Base-by-base conservation (phyloP, 2,888 invertebrate species). In the Dasysyrphus albostriatus region DNA sequence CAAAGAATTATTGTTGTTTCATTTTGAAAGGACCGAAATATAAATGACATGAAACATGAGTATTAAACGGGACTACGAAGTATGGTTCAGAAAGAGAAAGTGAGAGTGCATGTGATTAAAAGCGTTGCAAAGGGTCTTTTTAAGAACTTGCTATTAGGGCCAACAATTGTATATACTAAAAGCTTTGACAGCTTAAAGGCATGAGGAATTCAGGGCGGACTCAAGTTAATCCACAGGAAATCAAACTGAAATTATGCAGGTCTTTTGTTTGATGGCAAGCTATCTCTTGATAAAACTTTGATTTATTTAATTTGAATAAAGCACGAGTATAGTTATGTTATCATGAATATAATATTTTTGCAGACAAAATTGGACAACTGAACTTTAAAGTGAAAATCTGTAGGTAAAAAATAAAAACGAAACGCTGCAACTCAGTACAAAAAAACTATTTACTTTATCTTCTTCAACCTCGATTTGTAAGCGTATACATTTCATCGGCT, bases 91-190 rank as follows among this genome's bases (percentile, higher is more conserved):
- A 5, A 5, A 12, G 2, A 6, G 29, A 3, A 8, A 29, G 1
- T 14, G 7, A 29, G 54, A 54, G 5, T 29, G 51, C 12, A 2
- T 39, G 59, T 39, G 10, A 61, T 39, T 61, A 24, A 39, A 39
- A 61, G 14, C 59, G 8, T 61, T 61, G 24, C 7, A 24, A 14
- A 61, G 16, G 44, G 12, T 16, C 14, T 9, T 19, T 47, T 49
- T 32, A 47, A 14, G 49, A 49, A 49, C 12, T 7, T 6, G 49
- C 49, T 49, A 16, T 67, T 37, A 34, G 32, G 16, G 16, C 0
- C 34, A 67, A 67, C 37, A 49, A 67, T 65, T 65, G 1, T 49
- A 19, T 49, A 19, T 65, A 65, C 47, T 67, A 67, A 67, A 34
- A 67, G 65, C 65, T 65, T 65, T 65, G 47, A 65, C 16, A 19